Percentiles rank a stretch among this genome's conserved stretches.
phyloP scores from a whole-genome alignment of 2,888 invertebrate genomes.

The Lordiphosa andalusiaca region DNA sequence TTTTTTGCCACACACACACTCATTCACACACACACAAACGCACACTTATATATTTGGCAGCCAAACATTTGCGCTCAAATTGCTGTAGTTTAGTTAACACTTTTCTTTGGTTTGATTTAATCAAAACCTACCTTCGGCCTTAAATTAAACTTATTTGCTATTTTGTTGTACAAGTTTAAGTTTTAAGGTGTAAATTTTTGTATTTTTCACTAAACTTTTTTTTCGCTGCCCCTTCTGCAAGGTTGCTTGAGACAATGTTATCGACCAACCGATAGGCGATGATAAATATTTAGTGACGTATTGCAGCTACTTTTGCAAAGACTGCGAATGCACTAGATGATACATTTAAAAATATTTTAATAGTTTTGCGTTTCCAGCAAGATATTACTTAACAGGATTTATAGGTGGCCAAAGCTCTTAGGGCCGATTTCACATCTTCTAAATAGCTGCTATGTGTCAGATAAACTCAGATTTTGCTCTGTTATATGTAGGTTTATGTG shows the following conservation, averaged over 20 bases:
- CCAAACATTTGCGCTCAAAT: conserved; percentile 46
- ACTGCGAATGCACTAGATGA: too few species aligned
- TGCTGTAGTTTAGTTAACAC: conserved; percentile 15
- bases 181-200: conserved; percentile 50
- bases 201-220: conserved; percentile 67
- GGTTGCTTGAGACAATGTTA: conserved; percentile 38
- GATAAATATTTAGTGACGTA: neutral
- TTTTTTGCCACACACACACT: conserved; percentile 51
- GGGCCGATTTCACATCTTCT: too few species aligned
- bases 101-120: conserved; percentile 18
- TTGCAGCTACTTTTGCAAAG: too few species aligned
- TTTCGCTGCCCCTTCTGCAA: conserved; percentile 41
- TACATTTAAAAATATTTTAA: too few species aligned
- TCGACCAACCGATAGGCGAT: conserved; percentile 1
- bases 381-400: too few species aligned
- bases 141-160: conserved; percentile 51
- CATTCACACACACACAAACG: conserved; percentile 14
- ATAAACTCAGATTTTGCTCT: too few species aligned
- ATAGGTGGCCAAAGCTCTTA: too few species aligned
- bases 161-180: conserved; percentile 42
- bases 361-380: too few species aligned
- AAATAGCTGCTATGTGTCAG: too few species aligned
- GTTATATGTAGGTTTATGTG: too few species aligned
- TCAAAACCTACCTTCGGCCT: conserved; percentile 41
- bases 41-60: conserved; percentile 32